Percentiles rank a stretch among this genome's conserved stretches.
Evolutionary conservation across 2,113 vertebrate species (phyloP).

Genomic region (Antechinus stuartii): DNA sequence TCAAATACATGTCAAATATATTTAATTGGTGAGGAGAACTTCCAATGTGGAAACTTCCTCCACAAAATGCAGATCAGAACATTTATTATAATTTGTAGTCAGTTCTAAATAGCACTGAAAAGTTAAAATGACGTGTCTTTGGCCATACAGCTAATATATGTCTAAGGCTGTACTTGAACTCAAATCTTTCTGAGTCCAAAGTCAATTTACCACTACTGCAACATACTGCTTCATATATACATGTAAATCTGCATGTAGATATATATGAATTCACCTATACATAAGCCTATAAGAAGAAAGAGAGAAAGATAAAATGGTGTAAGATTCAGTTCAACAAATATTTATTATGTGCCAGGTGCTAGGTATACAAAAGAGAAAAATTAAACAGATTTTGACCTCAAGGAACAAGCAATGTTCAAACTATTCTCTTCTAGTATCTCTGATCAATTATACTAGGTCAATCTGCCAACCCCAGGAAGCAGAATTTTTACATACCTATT

Average conservation of each 20-base stretch:
- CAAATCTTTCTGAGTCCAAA: background rate
- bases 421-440: background rate
- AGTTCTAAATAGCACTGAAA: background rate
- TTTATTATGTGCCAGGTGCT: background rate
- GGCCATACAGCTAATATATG: background rate
- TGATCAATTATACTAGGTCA: background rate
- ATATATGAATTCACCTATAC: background rate
- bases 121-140: background rate
- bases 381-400: background rate
- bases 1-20: background rate
- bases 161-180: background rate
- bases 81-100: background rate
- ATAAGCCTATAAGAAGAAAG: background rate
- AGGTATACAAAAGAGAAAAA: background rate
- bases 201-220: background rate
- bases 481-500: background rate
- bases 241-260: background rate
- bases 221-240: background rate
- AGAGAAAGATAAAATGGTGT: background rate
- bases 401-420: background rate
- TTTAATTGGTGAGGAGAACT: background rate
- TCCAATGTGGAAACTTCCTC: background rate
- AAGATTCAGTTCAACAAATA: background rate
- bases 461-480: background rate
- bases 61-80: background rate